Base-by-base conservation (phyloP, 2,888 invertebrate species). In the Germaria angustata region DNA sequence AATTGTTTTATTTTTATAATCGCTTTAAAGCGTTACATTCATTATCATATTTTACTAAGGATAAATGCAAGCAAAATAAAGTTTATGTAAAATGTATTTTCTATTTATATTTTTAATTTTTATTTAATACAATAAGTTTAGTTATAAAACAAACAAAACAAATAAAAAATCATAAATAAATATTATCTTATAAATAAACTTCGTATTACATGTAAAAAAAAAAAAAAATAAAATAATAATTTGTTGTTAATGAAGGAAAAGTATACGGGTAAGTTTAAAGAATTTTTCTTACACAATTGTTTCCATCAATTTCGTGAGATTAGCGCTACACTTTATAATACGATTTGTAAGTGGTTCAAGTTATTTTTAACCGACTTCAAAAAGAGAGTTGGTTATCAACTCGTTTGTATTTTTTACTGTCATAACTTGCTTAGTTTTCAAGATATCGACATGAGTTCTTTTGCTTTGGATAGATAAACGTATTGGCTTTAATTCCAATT, bases 171-270 rank as follows among this genome's bases (percentile, higher is more conserved):
- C 71, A 79, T 76, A n/a, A n/a, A 82, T 79, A 79, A 69, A 82
- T 82, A 82, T 69, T 79, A 82, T 82, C 82, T 82, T 79, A 82
- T 82, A 82, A 82, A 82, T 82, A 82, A 82, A 82, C 75, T 82
- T 79, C 82, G 78, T 82, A 82, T 82, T 82, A 82, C 71, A 82
- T 82, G 79, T 82, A 82, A 76, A 79, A 72, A 77, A 61, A 15
- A 51, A 51, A 55, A 41, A 39, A 49, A 68, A 0, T 2, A 32
- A 39, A 65, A 9, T 6, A 6, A 20, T 4, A 39, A 20, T 15
- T 46, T 28, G 17, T 68, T 61, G 13, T 69, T 59, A 44, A 8
- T 77, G 8, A 22, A 15, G n/a, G n/a, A n/a, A 49, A 20, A 51
- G 51, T 24, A 22, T 13, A 49, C 1, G 49, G 49, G 17, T 11